Evolutionary conservation across 64 coral and sea anemone species (phyloP).

Genomic region (Porites australiensis): DNA sequence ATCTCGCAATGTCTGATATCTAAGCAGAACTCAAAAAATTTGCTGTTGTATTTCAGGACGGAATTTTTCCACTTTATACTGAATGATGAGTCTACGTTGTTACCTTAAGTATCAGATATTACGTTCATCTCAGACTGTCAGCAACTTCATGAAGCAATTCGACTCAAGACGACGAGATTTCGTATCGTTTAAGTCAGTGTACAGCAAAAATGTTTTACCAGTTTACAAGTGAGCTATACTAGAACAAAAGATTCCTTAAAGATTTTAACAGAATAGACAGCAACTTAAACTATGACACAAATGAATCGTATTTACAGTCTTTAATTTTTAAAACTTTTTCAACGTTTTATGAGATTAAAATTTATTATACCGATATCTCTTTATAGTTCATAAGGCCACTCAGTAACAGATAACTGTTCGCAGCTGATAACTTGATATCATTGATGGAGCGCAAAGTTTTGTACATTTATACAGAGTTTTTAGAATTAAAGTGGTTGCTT

Average conservation of each 20-base stretch:
- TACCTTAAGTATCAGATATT: too few species aligned
- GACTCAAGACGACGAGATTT: too few species aligned
- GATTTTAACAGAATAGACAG: neutral
- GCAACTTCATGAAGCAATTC: too few species aligned
- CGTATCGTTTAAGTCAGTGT: too few species aligned
- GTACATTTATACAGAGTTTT: slow-evolving; percentile 23
- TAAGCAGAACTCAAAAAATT: neutral
- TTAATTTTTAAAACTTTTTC: neutral
- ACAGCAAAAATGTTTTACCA: too few species aligned
- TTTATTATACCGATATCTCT: neutral
- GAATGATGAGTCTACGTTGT: too few species aligned
- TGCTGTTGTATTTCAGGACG: too few species aligned
- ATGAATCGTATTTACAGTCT: slow-evolving; percentile 54
- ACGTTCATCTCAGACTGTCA: too few species aligned
- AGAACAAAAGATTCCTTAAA: neutral
- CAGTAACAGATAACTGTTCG: neutral
- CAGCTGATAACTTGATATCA: neutral
- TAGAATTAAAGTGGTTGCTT: neutral
- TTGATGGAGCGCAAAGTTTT: neutral
- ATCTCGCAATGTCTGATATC: neutral
- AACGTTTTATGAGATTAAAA: neutral
- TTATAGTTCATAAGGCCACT: neutral
- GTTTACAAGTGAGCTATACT: neutral
- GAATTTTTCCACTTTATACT: too few species aligned
- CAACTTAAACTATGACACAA: neutral